These are phyloP conservation scores for Eueremaeus valkanovi DNA, from an alignment of 2,888 invertebrate species.

Conservation along the genomic window DNA sequence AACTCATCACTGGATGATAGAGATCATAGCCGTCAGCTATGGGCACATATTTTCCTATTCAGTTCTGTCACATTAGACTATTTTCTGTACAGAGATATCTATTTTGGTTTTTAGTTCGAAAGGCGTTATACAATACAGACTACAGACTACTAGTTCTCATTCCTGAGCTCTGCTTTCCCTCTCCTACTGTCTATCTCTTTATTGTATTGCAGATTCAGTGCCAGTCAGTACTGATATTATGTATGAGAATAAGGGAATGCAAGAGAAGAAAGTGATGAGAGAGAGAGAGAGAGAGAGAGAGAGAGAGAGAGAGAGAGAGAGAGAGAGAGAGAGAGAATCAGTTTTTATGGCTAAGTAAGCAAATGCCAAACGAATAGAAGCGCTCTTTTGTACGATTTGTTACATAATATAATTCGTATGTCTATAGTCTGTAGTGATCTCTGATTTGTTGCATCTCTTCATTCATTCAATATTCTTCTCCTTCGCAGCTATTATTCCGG, in stretches of 20 bases:
- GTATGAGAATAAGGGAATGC: too few relatives aligned
- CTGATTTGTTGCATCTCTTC: conserved; percentile 26
- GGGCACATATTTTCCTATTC: conserved; percentile 2
- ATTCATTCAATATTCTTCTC: conserved; percentile 12
- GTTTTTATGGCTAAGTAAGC: conserved; percentile 30
- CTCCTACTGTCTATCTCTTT: too few relatives aligned
- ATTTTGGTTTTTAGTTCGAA: too few relatives aligned
- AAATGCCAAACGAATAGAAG: conserved; percentile 16
- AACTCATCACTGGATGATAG: conserved; percentile 1
- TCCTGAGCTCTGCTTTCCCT: too few relatives aligned
- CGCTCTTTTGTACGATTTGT: background rate
- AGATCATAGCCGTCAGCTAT: conserved; percentile 1
- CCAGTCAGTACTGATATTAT: too few relatives aligned
- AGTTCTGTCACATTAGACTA: background rate
- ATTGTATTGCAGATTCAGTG: too few relatives aligned
- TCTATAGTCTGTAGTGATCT: background rate
- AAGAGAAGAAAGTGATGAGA: too few relatives aligned
- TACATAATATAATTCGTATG: conserved; percentile 12
- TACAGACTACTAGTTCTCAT: too few relatives aligned
- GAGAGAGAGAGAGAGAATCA: conserved; percentile 17
- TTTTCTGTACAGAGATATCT: too few relatives aligned
- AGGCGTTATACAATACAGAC: too few relatives aligned
- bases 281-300: background rate
- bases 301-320: conserved; percentile 25
- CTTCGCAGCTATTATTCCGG: background rate